Evolutionary conservation across 2,797 vertebrate genomes (phyloP).

Genomic region (Malurus splendens): DNA sequence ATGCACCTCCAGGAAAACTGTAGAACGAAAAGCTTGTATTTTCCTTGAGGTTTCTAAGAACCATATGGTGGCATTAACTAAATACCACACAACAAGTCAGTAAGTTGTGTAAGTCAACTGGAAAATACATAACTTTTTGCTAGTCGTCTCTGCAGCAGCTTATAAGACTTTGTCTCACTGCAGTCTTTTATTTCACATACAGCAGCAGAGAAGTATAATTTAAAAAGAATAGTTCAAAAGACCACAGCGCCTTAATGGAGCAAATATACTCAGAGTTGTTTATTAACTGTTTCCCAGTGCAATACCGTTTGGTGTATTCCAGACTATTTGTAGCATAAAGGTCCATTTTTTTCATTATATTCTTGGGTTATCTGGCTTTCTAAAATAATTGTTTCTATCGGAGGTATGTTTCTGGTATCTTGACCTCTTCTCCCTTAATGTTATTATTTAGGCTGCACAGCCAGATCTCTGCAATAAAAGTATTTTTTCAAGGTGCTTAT

Average conservation of each 20-base stretch:
- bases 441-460: neutral
- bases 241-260: neutral
- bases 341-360: neutral
- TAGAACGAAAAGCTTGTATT: fast-evolving
- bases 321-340: neutral
- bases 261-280: neutral
- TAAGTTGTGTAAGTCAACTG: neutral
- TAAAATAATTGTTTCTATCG: neutral
- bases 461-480: neutral
- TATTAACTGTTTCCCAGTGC: neutral
- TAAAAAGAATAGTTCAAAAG: neutral
- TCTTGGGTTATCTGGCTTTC: neutral
- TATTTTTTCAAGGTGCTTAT: neutral
- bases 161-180: neutral
- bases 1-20: neutral
- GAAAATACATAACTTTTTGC: neutral
- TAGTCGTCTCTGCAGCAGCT: neutral
- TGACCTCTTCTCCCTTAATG: neutral
- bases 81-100: neutral
- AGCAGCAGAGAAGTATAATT: neutral
- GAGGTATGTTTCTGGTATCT: neutral
- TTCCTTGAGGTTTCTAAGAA: neutral
- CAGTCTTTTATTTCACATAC: neutral
- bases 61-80: neutral
- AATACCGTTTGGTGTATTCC: neutral